A percentile compares a stretch with the other conserved stretches of the same genome.
These are phyloP conservation scores for Melangyna quadrimaculata DNA, from an alignment of 2,888 invertebrate species.

Conservation along the genomic window DNA sequence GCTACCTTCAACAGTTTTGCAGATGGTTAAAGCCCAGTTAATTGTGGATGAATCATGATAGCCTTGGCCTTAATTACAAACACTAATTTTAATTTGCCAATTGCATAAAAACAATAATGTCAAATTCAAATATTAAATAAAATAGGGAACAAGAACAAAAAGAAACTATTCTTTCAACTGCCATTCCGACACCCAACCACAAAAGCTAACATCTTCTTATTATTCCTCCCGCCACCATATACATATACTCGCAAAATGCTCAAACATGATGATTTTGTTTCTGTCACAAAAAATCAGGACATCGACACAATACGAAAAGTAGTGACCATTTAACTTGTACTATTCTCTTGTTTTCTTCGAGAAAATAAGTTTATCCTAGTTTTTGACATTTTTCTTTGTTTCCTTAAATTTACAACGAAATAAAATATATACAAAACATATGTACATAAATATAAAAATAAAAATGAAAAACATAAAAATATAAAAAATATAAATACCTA, in stretches of 20 bases:
- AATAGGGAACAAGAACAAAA: background rate
- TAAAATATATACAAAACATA: no score
- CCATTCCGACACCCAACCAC: background rate
- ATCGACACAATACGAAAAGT: constrained; percentile 59
- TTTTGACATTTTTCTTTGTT: constrained; percentile 50
- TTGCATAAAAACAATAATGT: background rate
- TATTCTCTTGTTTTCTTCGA: constrained; percentile 44
- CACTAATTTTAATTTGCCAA: background rate
- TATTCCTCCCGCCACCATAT: background rate
- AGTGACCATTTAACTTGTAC: constrained; percentile 69
- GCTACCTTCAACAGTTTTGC: no score
- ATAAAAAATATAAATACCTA: background rate
- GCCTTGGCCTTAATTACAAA: background rate
- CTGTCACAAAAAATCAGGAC: constrained; percentile 55
- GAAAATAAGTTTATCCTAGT: constrained; percentile 68
- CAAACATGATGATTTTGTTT: constrained; percentile 15
- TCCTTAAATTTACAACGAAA: constrained; percentile 32
- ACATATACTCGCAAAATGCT: background rate
- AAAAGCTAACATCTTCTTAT: background rate
- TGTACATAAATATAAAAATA: constrained; percentile 7
- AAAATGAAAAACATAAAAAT: background rate
- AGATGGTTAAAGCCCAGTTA: no score
- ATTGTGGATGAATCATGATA: no score
- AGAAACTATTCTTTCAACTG: background rate
- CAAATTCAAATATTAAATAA: background rate